Evolutionary conservation across 2,113 vertebrate species (phyloP), one percentile per base, ranked within the genome.

Genomic region (Otocyon megalotis): DNA sequence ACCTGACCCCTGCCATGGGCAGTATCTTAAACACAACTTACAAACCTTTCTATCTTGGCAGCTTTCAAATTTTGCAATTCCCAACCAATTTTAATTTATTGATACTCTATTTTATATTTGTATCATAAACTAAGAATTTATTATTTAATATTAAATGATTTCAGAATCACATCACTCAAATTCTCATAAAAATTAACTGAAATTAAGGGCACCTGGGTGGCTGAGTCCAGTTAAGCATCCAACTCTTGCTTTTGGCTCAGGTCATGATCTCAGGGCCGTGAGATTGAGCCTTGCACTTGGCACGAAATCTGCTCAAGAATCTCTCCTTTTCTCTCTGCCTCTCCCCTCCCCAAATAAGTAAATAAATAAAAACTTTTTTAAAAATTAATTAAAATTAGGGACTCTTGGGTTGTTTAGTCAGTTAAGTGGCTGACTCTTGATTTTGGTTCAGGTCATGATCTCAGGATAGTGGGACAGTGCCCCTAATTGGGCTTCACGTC

Each of bases 91-190:
- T 67, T 67, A 17, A 67, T 16, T n/a, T n/a, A 17, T 92, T 83
- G 35, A 17, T 60, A 92, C 50, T 63, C 30, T 85, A 43, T 65
- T 88, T 79, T 72, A 89, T 19, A 37, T 84, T 77, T 89, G 16
- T 43, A 17, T 65, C 32, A 60, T 65, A 85, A 92, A 56, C 6
- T 53, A 11, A 84, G 11, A 72, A 22, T 86, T 84, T 72, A 53
- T 72, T 63, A 89, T 92, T 58, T 94, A 82, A 72, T 76, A 76
- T 90, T 86, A 90, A 94, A 60, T 30, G 58, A 69, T 81, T 85
- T 94, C 63, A 80, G 37, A 94, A 94, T 62, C 65, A 54, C 53
- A 50, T 43, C 76, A 48, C 67, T 92, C 53, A 69, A 83, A 92
- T 72, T 37, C 5, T 80, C 22, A 35, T 81, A 11, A 50, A 79